Base-by-base conservation (phyloP, 2,888 invertebrate species). In the Papilio demoleus region DNA sequence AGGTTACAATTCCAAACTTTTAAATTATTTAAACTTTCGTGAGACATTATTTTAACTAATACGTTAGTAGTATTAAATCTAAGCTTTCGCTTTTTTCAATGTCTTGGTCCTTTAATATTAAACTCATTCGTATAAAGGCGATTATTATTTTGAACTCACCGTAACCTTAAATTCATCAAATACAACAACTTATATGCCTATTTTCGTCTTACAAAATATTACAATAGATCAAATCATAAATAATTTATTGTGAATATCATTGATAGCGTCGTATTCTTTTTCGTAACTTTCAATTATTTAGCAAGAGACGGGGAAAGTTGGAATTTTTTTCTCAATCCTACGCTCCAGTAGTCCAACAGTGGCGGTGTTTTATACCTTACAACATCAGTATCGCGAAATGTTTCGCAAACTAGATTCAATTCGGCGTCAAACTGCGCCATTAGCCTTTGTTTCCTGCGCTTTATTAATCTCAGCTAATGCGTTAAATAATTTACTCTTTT, bases 321-420 rank as follows among this genome's bases (percentile, higher is more conserved):
- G 67, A 71, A 78, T 84, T 85, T 87, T 90, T 88, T 92, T 90
- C 87, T 81, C 86, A 92, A 92, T 92, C 82, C 81, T 85, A 92
- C 91, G 92, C 90, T 92, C 89, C 87, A 92, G 85, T 91, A 88
- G 87, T 77, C 82, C 79, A 83, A 80, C 80, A 79, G 79, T 82
- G 78, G 82, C 82, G 78, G 79, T 80, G 83, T 83, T 82, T 81
- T 82, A 88, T 84, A 80, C 79, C 83, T 90, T 91, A 83, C 90
- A 85, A 88, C 85, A 90, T 77, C 77, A 77, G 73, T 79, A 79
- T 77, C 80, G 80, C 79, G 79, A 79, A 79, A 75, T 75, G 80
- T 91, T 89, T 90, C 90, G 88, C 80, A 89, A 91, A 83, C 77
- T 72, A 68, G 71, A 56, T 70, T 65, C 65, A 38, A 65, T 72